A percentile compares a stretch with the other conserved stretches of the same genome.
phyloP scores from a whole-genome alignment of 2,797 vertebrate genomes.

The Salarias fasciatus region DNA sequence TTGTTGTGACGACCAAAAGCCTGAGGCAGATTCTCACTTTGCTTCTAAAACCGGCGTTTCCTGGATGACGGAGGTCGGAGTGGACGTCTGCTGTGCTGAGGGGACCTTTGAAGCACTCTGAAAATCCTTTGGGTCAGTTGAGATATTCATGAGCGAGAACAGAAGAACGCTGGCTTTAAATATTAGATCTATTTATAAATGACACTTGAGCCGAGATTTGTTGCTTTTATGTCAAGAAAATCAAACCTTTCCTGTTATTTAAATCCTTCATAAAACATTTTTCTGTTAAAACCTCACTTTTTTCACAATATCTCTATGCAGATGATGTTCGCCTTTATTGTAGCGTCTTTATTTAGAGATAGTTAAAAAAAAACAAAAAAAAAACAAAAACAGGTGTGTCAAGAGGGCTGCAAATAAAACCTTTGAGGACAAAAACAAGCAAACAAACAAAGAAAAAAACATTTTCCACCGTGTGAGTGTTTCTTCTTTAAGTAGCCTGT shows the following conservation, averaged over 20 bases:
- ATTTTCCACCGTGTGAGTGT: neutral
- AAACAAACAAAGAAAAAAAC: neutral
- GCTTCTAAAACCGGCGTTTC: no score
- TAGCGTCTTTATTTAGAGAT: no score
- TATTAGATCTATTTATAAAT: neutral
- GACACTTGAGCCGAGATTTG: neutral
- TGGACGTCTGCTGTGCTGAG: constrained; percentile 6
- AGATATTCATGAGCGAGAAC: constrained; percentile 15
- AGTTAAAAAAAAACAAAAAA: no score
- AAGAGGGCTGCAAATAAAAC: constrained; percentile 6
- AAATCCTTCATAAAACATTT: no score
- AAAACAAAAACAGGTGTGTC: no score
- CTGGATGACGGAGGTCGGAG: neutral
- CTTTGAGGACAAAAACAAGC: neutral
- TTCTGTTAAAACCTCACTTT: no score
- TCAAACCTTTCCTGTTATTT: no score
- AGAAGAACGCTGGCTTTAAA: constrained; percentile 1
- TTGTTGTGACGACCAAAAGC: no score
- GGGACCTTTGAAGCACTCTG: constrained; percentile 4
- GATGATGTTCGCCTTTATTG: no score
- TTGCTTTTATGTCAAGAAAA: no score
- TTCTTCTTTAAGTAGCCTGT: constrained; percentile 9
- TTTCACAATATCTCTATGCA: no score
- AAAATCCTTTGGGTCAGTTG: constrained; percentile 2
- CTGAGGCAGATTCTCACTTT: constrained; percentile 3